phyloP scores from a whole-genome alignment of 2,888 invertebrate genomes.

The Tribolium freemani region DNA sequence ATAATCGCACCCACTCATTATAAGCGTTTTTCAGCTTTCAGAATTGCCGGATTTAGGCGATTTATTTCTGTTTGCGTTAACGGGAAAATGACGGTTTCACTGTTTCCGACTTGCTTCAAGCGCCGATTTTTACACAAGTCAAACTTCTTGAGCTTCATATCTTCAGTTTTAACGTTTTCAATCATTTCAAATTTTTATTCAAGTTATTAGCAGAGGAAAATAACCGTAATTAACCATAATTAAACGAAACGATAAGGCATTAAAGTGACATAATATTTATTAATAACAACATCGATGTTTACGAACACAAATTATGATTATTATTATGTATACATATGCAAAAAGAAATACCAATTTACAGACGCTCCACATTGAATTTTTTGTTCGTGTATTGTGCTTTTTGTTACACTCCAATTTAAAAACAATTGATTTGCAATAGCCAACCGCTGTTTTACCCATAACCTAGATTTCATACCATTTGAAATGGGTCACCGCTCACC shows the following conservation, averaged over 20 bases:
- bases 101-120: too few relatives aligned
- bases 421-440: background rate
- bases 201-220: too few relatives aligned
- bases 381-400: background rate
- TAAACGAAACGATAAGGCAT: background rate
- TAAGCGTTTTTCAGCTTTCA: background rate
- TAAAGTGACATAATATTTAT: background rate
- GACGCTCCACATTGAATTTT: too few relatives aligned
- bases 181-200: too few relatives aligned
- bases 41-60: background rate
- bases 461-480: conserved; percentile 3
- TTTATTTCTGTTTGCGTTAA: background rate
- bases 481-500: conserved; percentile 5
- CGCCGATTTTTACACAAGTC: too few relatives aligned
- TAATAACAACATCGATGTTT: background rate
- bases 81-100: too few relatives aligned
- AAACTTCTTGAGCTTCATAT: too few relatives aligned
- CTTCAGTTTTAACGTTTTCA: too few relatives aligned
- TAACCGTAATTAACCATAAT: too few relatives aligned
- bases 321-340: too few relatives aligned
- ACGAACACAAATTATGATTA: too few relatives aligned
- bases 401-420: background rate
- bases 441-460: background rate
- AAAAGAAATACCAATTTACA: too few relatives aligned
- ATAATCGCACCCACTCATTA: conserved; percentile 36